Evolutionary conservation across 2,797 vertebrate genomes (phyloP), one percentile per base, ranked within the genome.

Genomic region (Scarus forsteni): DNA sequence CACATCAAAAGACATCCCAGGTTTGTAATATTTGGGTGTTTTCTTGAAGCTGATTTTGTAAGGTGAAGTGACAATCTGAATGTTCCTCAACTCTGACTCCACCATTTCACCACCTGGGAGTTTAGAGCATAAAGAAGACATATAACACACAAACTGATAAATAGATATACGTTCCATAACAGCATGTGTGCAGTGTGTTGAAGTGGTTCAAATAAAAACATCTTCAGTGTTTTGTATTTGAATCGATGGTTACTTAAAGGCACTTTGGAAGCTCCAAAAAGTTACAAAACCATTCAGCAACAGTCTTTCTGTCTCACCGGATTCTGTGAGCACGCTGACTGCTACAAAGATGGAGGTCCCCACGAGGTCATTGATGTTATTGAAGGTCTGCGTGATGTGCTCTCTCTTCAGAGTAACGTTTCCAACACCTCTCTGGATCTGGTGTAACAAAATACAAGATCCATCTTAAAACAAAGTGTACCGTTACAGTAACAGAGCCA

Each of bases 311-410:
- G 39, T 56, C 13, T 87, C 81, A 97, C 96, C 96, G 15, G 87
- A 94, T 1, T 88, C 72, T 0, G 96, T 95, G 82, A 97, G 80
- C 40, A 97, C 95, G 0, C 92, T 94, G 70, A 90, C 95, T 0
- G 94, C 87, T 56, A 93, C 78, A 0, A 92, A 96, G 36, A 97
- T 79, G 0, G 85, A 88, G 3, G 39, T 66, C 44, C 92, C 92
- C 57, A 94, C 81, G 45, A 96, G 88, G 0, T 93, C 52, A 0
- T 9, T 7, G 0, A 80, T 65, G 0, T 92, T 57, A 12, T 0
- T 0, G 3, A 93, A 92, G 2, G 77, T 73, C 1, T 80, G 13
- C 8, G 15, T 62, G 48, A 96, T 89, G 8, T 73, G 67, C 0
- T 63, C 7, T 53, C 63, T 92, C 10, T 10, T 60, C 40, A 97